phyloP scores from a whole-genome alignment of 2,113 vertebrate genomes.

The Calidris pugnax region DNA sequence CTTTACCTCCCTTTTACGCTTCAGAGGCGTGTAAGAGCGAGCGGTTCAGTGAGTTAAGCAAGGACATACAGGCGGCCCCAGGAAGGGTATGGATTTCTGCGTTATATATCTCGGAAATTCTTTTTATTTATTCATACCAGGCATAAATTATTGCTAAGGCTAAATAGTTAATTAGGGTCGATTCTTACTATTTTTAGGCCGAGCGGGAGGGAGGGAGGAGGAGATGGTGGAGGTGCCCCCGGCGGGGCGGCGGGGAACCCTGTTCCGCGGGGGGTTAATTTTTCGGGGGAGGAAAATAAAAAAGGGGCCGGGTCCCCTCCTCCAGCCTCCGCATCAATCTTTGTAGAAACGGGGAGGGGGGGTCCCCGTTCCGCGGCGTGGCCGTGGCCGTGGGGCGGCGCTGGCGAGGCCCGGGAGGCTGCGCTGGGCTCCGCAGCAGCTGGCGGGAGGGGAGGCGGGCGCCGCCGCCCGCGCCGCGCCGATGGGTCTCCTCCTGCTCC shows the following conservation, averaged over 20 bases:
- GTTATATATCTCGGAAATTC: background rate
- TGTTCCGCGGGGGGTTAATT: too few relatives aligned
- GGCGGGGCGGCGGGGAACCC: background rate
- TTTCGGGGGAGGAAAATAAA: too few relatives aligned
- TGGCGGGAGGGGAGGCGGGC: background rate
- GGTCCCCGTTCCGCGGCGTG: too few relatives aligned
- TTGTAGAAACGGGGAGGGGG: too few relatives aligned
- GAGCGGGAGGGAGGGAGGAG: background rate
- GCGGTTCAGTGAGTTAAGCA: background rate
- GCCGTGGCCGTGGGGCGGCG: too few relatives aligned
- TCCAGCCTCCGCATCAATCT: too few relatives aligned
- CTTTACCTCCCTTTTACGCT: background rate
- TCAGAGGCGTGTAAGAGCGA: background rate
- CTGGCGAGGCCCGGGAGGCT: too few relatives aligned
- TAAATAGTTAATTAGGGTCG: background rate
- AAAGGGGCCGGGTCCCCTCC: too few relatives aligned
- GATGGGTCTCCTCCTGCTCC: conserved; percentile 81
- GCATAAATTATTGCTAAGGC: background rate
- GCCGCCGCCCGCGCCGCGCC: conserved; percentile 40
- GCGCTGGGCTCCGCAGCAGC: background rate
- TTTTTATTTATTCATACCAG: background rate
- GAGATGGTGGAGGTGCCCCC: background rate
- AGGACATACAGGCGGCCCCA: accelerated
- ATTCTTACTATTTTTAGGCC: background rate
- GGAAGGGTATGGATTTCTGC: accelerated